These are phyloP conservation scores for Lasius platythorax DNA, from an alignment of 2,888 invertebrate genomes.

Conservation along the genomic window DNA sequence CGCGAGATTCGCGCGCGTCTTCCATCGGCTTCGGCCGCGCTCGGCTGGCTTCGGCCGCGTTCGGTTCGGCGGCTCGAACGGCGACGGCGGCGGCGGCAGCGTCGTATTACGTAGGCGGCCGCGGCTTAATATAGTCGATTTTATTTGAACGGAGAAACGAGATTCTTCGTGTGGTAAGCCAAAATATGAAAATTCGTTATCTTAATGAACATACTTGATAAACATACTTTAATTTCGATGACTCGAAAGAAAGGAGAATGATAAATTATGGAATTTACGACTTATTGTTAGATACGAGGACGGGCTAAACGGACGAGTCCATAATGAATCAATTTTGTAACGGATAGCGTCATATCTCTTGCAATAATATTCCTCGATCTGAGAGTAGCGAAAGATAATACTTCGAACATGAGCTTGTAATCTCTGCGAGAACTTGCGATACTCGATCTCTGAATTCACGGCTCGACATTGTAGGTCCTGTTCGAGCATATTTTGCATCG, in stretches of 20 bases:
- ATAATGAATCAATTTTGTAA: neutral
- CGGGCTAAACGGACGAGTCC: neutral
- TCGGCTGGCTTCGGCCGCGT: neutral
- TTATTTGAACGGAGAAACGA: neutral
- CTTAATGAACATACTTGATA: neutral
- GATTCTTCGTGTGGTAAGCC: neutral
- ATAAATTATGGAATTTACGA: neutral
- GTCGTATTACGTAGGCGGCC: slow-evolving; percentile 7
- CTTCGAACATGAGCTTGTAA: neutral
- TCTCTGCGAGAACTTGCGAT: too few relatives aligned
- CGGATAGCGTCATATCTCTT: neutral
- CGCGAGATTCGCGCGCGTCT: slow-evolving; percentile 57
- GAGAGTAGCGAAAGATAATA: neutral
- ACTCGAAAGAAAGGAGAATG: neutral
- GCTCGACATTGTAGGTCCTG: neutral
- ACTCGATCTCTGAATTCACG: too few relatives aligned
- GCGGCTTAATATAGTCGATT: neutral
- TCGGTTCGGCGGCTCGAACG: slow-evolving; percentile 18
- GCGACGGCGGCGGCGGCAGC: neutral
- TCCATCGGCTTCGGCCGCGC: slow-evolving; percentile 56
- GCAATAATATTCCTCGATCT: neutral
- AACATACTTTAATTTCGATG: neutral
- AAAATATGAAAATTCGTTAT: neutral
- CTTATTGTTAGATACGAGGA: neutral
- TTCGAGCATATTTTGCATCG: slow-evolving; percentile 20